Base-by-base conservation (phyloP, 1,140 invertebrate species). In the Popillia japonica region DNA sequence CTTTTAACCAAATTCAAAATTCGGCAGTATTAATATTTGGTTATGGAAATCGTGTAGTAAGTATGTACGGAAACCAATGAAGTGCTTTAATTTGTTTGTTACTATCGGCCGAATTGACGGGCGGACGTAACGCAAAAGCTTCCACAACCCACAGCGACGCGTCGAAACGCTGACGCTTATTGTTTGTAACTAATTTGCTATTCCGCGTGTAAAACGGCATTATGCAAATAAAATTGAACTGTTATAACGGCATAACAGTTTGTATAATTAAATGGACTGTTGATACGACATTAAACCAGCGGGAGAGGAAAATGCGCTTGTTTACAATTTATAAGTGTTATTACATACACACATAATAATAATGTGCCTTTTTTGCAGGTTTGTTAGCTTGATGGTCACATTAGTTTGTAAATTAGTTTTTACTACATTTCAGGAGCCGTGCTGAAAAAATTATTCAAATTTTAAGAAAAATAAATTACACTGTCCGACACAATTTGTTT, bases 161-260 rank as follows among this genome's bases (percentile, higher is more conserved):
- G 48, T n/a, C 7, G 48, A 55, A 55, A 55, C 17, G 14, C 48
- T 55, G n/a, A 55, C 48, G 48, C 48, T 55, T 55, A 55, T 17
- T 55, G 48, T 55, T 55, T 55, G 48, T 55, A 55, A 55, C 48
- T 55, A 55, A 55, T 55, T 55, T 55, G 48, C 48, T 55, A n/a
- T 55, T 55, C 48, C 2, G 48, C 48, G 48, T 55, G 48, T 55
- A 55, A 55, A 55, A 55, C 48, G 48, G 17, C 6, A 17, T 55
- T 55, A 17, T 55, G 48, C 14, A 55, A 55, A 55, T 55, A 55
- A 55, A 17, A 55, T 55, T n/a, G 48, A 55, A 55, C 14, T 4
- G 48, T 55, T 55, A 34, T 34, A 55, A 17, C 48, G 48, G 17
- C 48, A 55, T 55, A n/a, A 14, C 11, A 17, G 14, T 55, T 55